These are phyloP conservation scores for Trachelus troglodyta DNA, from an alignment of 2,888 invertebrate genomes.

Conservation along the genomic window DNA sequence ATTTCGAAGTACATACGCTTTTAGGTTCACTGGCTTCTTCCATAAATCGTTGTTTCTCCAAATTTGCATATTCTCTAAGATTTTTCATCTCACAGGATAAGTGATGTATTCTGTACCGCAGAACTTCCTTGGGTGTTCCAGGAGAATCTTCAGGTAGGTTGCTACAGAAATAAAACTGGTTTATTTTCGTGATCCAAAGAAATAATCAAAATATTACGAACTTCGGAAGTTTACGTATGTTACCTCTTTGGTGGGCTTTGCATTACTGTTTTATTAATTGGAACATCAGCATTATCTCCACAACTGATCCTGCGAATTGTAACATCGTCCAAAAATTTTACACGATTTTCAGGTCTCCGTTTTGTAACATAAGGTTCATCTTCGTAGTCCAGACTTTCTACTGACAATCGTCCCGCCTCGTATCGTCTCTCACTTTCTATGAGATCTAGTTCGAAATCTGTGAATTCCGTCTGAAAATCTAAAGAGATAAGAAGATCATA, in stretches of 20 bases:
- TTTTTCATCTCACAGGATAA: slow-evolving; percentile 70
- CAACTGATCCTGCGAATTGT: slow-evolving; percentile 11
- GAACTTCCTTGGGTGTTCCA: slow-evolving; percentile 51
- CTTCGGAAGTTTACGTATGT: neutral
- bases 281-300: slow-evolving; percentile 11
- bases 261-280: neutral
- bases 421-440: slow-evolving; percentile 47
- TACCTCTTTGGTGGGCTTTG: slow-evolving; percentile 1
- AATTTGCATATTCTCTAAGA: slow-evolving; percentile 71
- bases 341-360: slow-evolving; percentile 13
- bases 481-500: neutral
- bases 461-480: slow-evolving; percentile 51
- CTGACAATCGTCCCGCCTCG: slow-evolving; percentile 28
- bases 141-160: slow-evolving; percentile 34
- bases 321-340: slow-evolving; percentile 15
- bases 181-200: slow-evolving; percentile 4
- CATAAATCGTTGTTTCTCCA: slow-evolving; percentile 71
- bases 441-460: slow-evolving; percentile 63
- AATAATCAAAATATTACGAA: slow-evolving; percentile 24
- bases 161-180: slow-evolving; percentile 21
- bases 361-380: slow-evolving; percentile 13
- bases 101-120: slow-evolving; percentile 64
- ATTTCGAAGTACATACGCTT: neutral
- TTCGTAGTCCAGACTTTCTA: slow-evolving; percentile 23
- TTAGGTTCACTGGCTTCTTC: slow-evolving; percentile 44